phyloP scores from a whole-genome alignment of 2,797 vertebrate genomes.

The Artibeus lituratus region DNA sequence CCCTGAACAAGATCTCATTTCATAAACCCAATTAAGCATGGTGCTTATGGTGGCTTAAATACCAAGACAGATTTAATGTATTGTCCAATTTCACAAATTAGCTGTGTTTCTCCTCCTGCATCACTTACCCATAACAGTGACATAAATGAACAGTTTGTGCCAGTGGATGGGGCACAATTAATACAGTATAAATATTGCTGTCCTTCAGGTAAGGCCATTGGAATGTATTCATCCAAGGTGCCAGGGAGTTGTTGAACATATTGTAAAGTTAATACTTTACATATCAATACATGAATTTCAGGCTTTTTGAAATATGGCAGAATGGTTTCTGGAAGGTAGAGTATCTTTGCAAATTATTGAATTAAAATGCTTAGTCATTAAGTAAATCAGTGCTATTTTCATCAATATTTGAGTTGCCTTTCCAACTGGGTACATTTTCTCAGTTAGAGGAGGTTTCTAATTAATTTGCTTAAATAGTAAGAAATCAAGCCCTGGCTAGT shows the following conservation, averaged over 20 bases:
- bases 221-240: neutral
- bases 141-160: constrained; percentile 2
- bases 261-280: neutral
- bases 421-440: neutral
- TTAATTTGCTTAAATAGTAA: neutral
- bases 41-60: constrained; percentile 57
- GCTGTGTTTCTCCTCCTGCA: constrained; percentile 32
- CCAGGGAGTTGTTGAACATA: neutral
- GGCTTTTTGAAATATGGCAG: neutral
- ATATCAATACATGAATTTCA: neutral
- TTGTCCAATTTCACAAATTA: constrained; percentile 67
- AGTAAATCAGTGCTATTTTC: neutral
- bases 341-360: neutral
- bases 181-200: neutral
- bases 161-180: neutral
- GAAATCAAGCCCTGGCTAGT: neutral
- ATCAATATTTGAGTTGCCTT: neutral
- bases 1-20: constrained; percentile 70
- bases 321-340: neutral
- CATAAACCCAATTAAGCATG: constrained; percentile 68
- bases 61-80: constrained; percentile 61
- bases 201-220: neutral
- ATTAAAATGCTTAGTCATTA: constrained; percentile 22
- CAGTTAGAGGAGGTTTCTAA: neutral
- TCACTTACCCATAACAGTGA: constrained; percentile 27